Evolutionary conservation across 2,113 vertebrate species (phyloP).

Genomic region (Oryzias javanicus): DNA sequence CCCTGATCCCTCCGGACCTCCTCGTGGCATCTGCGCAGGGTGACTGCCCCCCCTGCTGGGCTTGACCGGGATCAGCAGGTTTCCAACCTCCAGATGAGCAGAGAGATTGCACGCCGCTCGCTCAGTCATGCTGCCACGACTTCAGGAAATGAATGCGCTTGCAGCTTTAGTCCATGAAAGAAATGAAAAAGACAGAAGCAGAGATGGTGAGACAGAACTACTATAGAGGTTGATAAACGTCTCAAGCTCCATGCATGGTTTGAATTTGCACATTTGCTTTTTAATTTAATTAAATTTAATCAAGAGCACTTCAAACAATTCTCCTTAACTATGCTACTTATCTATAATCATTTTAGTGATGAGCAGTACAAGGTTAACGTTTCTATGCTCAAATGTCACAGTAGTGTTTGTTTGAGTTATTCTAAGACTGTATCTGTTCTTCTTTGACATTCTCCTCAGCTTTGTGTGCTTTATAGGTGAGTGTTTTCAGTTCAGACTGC

Average conservation of each 20-base stretch:
- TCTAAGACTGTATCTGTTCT: too few species aligned
- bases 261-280: not conserved
- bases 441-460: too few species aligned
- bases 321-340: too few species aligned
- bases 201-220: not conserved
- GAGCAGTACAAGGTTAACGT: too few species aligned
- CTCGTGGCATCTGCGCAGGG: slow-evolving; percentile 35
- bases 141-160: not conserved
- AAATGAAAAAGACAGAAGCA: not conserved
- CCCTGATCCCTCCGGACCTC: not conserved
- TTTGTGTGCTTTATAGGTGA: too few species aligned
- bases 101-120: slow-evolving; percentile 1
- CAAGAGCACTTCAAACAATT: too few species aligned
- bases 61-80: slow-evolving; percentile 31
- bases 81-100: not conserved
- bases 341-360: too few species aligned
- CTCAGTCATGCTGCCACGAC: not conserved
- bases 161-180: not conserved
- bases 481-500: too few species aligned
- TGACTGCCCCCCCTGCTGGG: slow-evolving; percentile 68
- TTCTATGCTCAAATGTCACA: too few species aligned
- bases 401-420: too few species aligned
- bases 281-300: too few species aligned
- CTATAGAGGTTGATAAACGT: not conserved
- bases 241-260: not conserved